A percentile compares a stretch with the other conserved stretches of the same genome.
These are phyloP conservation scores for Myripristis murdjan DNA, from an alignment of 2,797 vertebrate species.

Conservation along the genomic window DNA sequence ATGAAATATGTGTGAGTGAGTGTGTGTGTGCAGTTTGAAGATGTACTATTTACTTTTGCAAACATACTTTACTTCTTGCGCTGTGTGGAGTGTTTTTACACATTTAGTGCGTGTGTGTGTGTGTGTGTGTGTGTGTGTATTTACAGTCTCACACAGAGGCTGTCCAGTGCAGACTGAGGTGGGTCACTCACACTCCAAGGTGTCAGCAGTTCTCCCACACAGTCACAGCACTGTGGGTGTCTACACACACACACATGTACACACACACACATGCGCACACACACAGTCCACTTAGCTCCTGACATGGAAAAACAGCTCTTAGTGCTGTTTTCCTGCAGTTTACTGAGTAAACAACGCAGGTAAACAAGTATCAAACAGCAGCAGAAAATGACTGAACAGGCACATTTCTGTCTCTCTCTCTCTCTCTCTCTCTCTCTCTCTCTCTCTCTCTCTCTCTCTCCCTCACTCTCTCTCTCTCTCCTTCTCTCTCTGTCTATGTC, in stretches of 20 bases:
- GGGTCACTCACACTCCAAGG: not conserved
- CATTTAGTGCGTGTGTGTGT: not conserved
- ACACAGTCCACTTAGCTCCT: slow-evolving; percentile 40
- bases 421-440: slow-evolving; percentile 20
- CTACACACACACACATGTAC: not conserved
- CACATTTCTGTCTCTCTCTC: slow-evolving; percentile 38
- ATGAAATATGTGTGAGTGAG: slow-evolving; percentile 20
- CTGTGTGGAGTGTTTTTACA: not conserved
- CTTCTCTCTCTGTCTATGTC: slow-evolving; percentile 23
- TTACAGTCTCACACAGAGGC: not conserved
- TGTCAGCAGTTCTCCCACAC: slow-evolving; percentile 14
- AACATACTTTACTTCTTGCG: no score
- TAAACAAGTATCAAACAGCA: slow-evolving; percentile 23
- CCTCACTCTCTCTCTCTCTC: slow-evolving; percentile 31
- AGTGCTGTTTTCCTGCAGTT: slow-evolving; percentile 42
- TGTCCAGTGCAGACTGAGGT: not conserved
- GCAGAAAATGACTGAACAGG: slow-evolving; percentile 1
- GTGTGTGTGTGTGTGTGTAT: not conserved
- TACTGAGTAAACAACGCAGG: slow-evolving; percentile 42
- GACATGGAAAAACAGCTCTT: slow-evolving; percentile 36
- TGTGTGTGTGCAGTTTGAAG: not conserved
- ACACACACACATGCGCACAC: slow-evolving; percentile 12
- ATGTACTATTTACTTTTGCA: not conserved
- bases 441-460: not conserved
- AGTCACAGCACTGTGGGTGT: slow-evolving; percentile 27